phyloP scores from a whole-genome alignment of 1,140 invertebrate genomes.

The Portunus trituberculatus region DNA sequence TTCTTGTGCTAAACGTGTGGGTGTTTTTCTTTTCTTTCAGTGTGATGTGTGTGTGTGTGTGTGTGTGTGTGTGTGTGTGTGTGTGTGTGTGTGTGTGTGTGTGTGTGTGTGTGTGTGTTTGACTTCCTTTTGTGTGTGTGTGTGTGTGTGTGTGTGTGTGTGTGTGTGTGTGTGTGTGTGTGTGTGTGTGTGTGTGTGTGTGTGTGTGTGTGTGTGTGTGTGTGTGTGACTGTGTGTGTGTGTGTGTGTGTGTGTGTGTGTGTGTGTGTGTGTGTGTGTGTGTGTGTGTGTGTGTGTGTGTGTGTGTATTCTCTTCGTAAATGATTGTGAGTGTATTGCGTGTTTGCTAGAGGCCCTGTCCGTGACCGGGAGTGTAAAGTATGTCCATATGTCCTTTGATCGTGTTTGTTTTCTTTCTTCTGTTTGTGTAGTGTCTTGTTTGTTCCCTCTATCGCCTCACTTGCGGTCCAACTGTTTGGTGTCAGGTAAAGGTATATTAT shows the following conservation, averaged over 20 bases:
- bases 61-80: no score
- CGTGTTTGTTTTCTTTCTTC: no score
- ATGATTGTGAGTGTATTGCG: no score
- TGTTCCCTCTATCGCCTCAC: no score
- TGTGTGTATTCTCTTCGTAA: neutral
- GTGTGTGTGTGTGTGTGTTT: neutral
- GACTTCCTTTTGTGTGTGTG: neutral
- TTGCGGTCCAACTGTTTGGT: no score
- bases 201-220: neutral
- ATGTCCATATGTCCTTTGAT: neutral
- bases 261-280: slow-evolving; percentile 33
- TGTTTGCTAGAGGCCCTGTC: no score
- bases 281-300: slow-evolving; percentile 8
- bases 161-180: slow-evolving; percentile 26
- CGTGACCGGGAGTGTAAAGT: neutral
- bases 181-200: slow-evolving; percentile 6
- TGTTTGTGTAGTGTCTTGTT: no score
- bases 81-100: no score
- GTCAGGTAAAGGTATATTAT: no score
- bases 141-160: slow-evolving; percentile 22
- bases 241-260: neutral
- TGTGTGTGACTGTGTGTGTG: neutral
- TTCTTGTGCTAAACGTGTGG: no score
- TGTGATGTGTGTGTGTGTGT: neutral
- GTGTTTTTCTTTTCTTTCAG: no score